phyloP scores from a whole-genome alignment of 2,113 vertebrate genomes.

The Ivindomyrus marchei region DNA sequence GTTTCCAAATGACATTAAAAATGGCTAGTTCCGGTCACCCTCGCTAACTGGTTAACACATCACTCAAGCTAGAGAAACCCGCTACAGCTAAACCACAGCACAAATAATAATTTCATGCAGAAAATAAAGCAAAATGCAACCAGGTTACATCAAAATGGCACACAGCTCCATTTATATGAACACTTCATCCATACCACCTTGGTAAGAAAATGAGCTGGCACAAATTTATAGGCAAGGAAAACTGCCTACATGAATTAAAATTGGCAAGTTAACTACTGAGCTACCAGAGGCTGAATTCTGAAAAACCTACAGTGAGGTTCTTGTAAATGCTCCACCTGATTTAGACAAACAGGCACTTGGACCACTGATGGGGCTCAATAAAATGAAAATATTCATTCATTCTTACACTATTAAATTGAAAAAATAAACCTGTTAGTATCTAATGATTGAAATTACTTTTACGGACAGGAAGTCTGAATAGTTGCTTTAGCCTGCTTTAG shows the following conservation, averaged over 20 bases:
- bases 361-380: not conserved
- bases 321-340: not conserved
- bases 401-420: not conserved
- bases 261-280: not conserved
- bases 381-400: not conserved
- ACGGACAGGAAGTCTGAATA: not conserved
- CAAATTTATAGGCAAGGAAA: not conserved
- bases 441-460: not conserved
- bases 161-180: not conserved
- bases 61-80: not conserved
- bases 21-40: not conserved
- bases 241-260: not conserved
- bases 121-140: not conserved
- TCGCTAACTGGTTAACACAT: not conserved
- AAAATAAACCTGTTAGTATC: not conserved
- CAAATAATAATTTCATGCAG: not conserved
- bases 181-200: not conserved
- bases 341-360: not conserved
- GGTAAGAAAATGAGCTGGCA: not conserved
- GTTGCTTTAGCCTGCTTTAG: not conserved
- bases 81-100: not conserved
- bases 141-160: not conserved
- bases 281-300: not conserved
- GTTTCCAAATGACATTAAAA: not conserved
- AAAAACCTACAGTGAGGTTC: not conserved